Conservation (phyloP, 37 sponge, comb jelly and placozoan species). For the Corticium candelabrum region DNA sequence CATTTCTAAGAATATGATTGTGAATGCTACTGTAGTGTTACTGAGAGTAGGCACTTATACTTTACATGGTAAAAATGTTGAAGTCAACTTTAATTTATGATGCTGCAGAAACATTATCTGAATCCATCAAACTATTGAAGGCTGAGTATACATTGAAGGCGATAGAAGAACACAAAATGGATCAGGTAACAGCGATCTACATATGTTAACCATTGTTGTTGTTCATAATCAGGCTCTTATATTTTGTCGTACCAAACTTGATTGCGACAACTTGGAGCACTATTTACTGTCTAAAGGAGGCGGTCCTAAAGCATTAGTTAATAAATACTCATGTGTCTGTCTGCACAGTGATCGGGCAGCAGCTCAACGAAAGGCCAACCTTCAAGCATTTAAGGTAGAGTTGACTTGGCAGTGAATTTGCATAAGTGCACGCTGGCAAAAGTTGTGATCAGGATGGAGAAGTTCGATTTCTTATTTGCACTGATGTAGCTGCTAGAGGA, state of each 20-base stretch:
- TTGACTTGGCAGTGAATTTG: neutral
- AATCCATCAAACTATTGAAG: constrained; percentile 85
- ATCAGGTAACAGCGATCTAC: constrained; percentile 29
- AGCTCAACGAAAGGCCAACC: constrained; percentile 71
- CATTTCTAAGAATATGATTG: too few relatives aligned
- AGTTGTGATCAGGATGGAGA: constrained; percentile 43
- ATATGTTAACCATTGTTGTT: neutral
- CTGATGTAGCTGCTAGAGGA: constrained; percentile 95
- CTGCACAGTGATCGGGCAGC: constrained; percentile 88
- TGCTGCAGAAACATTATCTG: constrained; percentile 74
- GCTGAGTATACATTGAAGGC: constrained; percentile 75
- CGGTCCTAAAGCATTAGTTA: constrained; percentile 53
- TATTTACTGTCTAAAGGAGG: constrained; percentile 58
- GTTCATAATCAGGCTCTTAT: constrained; percentile 47
- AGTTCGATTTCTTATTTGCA: constrained; percentile 86
- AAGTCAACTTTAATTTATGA: too few relatives aligned
- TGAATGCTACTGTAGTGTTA: too few relatives aligned
- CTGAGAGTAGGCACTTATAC: too few relatives aligned
- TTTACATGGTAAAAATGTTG: too few relatives aligned
- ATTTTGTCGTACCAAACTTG: constrained; percentile 95
- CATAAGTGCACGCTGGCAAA: neutral
- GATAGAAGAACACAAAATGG: constrained; percentile 77
- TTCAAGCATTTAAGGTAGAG: constrained; percentile 69
- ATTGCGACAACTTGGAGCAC: constrained; percentile 91
- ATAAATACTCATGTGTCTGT: constrained; percentile 85